phyloP scores from a whole-genome alignment of 2,113 vertebrate genomes.

The Pholis gunnellus region DNA sequence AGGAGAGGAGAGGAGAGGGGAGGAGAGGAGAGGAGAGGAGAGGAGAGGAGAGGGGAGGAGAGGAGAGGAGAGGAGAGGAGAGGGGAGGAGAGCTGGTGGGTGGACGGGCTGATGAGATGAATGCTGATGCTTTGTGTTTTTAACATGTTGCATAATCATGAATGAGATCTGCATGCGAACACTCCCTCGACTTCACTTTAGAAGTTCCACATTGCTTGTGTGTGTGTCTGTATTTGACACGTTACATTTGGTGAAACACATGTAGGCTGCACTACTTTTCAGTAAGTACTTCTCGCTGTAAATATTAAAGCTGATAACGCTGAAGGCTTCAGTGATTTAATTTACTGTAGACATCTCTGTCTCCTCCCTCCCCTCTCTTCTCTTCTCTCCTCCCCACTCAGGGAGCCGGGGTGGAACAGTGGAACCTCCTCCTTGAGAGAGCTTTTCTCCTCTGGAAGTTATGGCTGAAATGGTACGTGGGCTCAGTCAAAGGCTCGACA shows the following conservation, averaged over 20 bases:
- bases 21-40: slow-evolving; percentile 22
- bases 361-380: slow-evolving; percentile 15
- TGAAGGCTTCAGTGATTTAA: slow-evolving; percentile 29
- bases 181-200: background rate
- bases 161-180: slow-evolving; percentile 40
- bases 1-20: slow-evolving; percentile 21
- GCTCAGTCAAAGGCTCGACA: slow-evolving; percentile 6
- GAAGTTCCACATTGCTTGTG: background rate
- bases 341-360: slow-evolving; percentile 51
- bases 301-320: slow-evolving; percentile 27
- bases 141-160: slow-evolving; percentile 50
- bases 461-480: slow-evolving; percentile 72
- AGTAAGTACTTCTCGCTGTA: background rate
- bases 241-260: background rate
- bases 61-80: slow-evolving; percentile 22
- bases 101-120: slow-evolving; percentile 56
- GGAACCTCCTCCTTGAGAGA: slow-evolving; percentile 29
- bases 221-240: background rate
- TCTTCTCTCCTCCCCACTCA: slow-evolving; percentile 36
- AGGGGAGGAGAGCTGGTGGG: slow-evolving; percentile 40
- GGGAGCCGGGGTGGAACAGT: slow-evolving; percentile 51
- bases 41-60: slow-evolving; percentile 21
- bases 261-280: background rate
- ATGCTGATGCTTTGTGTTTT: slow-evolving; percentile 50
- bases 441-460: slow-evolving; percentile 53